These are phyloP conservation scores for Parauchenoglanis punctatus DNA, from an alignment of 2,797 vertebrate species.

Conservation along the genomic window DNA sequence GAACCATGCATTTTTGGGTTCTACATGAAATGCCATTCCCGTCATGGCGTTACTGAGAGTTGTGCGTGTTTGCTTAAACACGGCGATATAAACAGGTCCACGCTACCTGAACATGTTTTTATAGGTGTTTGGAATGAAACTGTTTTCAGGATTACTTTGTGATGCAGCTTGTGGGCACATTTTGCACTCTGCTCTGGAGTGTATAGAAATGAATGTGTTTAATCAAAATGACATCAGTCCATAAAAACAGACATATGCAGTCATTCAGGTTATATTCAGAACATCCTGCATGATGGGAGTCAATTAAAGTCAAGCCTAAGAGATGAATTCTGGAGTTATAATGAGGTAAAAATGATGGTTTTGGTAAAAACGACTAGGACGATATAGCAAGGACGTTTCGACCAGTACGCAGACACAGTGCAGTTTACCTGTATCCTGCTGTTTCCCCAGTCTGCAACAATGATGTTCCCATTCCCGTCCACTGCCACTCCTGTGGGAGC, in stretches of 20 bases:
- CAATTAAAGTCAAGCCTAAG: neutral
- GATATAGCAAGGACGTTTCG: neutral
- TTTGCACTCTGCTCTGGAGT: neutral
- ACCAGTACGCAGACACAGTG: neutral
- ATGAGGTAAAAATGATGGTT: neutral
- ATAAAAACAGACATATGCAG: neutral
- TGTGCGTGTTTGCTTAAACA: no score
- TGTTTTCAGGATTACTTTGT: no score
- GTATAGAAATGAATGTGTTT: no score
- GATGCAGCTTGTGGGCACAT: neutral
- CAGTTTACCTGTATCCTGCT: slow-evolving; percentile 91
- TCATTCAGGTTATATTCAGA: neutral
- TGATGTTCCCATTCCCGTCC: slow-evolving; percentile 93
- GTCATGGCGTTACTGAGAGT: no score
- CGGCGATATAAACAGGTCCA: no score
- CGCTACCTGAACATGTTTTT: no score
- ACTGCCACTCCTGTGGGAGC: slow-evolving; percentile 94
- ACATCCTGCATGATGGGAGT: neutral
- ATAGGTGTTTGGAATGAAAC: no score
- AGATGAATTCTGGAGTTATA: neutral
- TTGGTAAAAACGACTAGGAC: neutral
- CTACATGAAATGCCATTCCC: no score
- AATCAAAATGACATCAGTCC: neutral
- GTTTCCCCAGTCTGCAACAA: slow-evolving; percentile 97
- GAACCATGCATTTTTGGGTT: neutral